Evolutionary conservation across 2,113 vertebrate species (phyloP).

Genomic region (Festucalex cinctus): DNA sequence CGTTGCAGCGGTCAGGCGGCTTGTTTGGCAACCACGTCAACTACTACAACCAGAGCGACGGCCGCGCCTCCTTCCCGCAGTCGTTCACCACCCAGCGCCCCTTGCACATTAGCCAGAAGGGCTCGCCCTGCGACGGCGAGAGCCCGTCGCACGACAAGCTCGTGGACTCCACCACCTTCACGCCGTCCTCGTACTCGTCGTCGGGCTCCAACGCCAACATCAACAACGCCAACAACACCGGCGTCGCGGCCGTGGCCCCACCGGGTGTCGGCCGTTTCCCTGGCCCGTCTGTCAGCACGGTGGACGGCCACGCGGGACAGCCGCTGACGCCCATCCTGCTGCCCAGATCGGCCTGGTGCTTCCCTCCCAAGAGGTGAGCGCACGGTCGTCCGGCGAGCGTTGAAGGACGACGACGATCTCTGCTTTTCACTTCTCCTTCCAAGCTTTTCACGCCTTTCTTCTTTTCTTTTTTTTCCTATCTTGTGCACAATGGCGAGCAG

Average conservation of each 20-base stretch:
- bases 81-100: conserved; percentile 95
- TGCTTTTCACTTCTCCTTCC: not conserved
- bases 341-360: conserved; percentile 85
- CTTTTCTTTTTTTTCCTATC: conserved; percentile 34
- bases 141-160: conserved; percentile 94
- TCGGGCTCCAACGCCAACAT: conserved; percentile 97
- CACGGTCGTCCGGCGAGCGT: not conserved
- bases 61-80: conserved; percentile 86
- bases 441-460: conserved; percentile 52
- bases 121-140: conserved; percentile 83
- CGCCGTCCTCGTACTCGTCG: conserved; percentile 96
- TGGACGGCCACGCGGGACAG: conserved; percentile 81
- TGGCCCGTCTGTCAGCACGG: conserved; percentile 82
- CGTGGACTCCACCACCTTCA: conserved; percentile 95
- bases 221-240: conserved; percentile 98
- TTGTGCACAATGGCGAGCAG: conserved; percentile 66
- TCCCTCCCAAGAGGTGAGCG: conserved; percentile 86
- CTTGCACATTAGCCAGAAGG: conserved; percentile 92
- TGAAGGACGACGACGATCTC: not conserved
- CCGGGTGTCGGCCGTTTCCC: conserved; percentile 73
- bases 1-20: conserved; percentile 84
- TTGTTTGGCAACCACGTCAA: conserved; percentile 96
- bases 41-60: conserved; percentile 91
- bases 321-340: conserved; percentile 80
- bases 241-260: conserved; percentile 65